These are phyloP conservation scores for Sebastes minor DNA, from an alignment of 2,797 vertebrate genomes.

Conservation along the genomic window DNA sequence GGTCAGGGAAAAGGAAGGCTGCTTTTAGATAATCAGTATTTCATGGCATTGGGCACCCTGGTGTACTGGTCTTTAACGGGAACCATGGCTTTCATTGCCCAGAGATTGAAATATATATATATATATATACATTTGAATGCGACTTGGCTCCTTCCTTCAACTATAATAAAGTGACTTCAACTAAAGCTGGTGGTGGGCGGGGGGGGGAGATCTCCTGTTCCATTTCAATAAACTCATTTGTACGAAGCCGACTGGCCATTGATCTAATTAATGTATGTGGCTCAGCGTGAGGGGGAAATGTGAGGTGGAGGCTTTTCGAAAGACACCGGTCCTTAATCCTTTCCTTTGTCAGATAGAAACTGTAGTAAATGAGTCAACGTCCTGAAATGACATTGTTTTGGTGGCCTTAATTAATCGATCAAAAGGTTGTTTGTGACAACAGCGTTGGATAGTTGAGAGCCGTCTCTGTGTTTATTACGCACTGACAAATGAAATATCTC, in stretches of 20 bases:
- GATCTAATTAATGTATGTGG: slow-evolving; percentile 48
- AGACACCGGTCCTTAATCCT: slow-evolving; percentile 26
- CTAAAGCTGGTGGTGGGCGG: background rate
- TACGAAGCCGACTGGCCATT: slow-evolving; percentile 18
- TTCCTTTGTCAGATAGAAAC: slow-evolving; percentile 36
- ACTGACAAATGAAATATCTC: background rate
- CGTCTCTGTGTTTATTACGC: background rate
- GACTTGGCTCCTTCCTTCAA: slow-evolving; percentile 6
- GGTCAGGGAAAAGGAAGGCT: background rate
- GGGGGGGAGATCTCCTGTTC: background rate
- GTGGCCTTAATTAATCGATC: background rate
- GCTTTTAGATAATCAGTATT: slow-evolving; percentile 28
- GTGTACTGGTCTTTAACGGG: slow-evolving; percentile 25
- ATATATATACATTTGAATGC: slow-evolving; percentile 30
- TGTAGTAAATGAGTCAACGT: slow-evolving; percentile 12
- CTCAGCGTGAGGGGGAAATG: slow-evolving; percentile 11
- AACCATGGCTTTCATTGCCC: slow-evolving; percentile 4
- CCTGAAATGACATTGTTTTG: background rate
- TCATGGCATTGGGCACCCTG: slow-evolving; percentile 12
- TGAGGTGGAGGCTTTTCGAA: slow-evolving; percentile 23
- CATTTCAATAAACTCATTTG: slow-evolving; percentile 55
- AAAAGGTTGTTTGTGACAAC: background rate
- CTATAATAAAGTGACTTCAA: slow-evolving; percentile 32
- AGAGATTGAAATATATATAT: slow-evolving; percentile 34
- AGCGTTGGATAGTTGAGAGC: background rate